Percentiles rank a stretch among this genome's conserved stretches.
Conservation (phyloP, 2,888 invertebrate genomes). For the Cryptocephalus primarius region DNA sequence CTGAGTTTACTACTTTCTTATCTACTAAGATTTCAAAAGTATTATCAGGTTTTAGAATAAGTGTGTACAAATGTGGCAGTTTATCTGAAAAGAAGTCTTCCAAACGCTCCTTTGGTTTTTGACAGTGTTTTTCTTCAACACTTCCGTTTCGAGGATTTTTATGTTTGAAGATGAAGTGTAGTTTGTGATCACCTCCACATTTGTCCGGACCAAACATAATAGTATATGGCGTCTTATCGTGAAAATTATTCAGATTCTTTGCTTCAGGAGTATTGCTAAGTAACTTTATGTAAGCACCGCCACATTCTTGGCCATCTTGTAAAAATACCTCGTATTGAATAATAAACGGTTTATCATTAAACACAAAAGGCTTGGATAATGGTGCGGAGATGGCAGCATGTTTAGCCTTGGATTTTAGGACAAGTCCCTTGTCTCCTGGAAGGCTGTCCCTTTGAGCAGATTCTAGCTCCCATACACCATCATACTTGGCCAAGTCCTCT, state of each 20-base stretch:
- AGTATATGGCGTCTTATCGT: constrained; percentile 94
- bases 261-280: constrained; percentile 53
- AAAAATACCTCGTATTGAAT: constrained; percentile 86
- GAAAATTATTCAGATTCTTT: constrained; percentile 69
- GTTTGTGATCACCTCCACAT: constrained; percentile 92
- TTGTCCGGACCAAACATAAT: constrained; percentile 99
- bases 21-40: constrained; percentile 74
- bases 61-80: constrained; percentile 76
- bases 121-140: constrained; percentile 90
- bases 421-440: constrained; percentile 70
- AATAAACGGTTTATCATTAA: constrained; percentile 70
- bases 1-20: constrained; percentile 71
- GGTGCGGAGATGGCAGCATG: constrained; percentile 87
- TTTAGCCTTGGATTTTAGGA: constrained; percentile 88
- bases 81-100: constrained; percentile 88
- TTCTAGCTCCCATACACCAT: constrained; percentile 74
- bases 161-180: constrained; percentile 88
- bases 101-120: constrained; percentile 74
- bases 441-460: constrained; percentile 66
- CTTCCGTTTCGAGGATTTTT: constrained; percentile 84
- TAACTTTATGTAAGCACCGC: constrained; percentile 94
- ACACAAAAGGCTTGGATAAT: constrained; percentile 69
- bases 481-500: constrained; percentile 88
- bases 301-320: constrained; percentile 96
- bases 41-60: constrained; percentile 70